Base-by-base conservation (phyloP, 2,797 vertebrate genomes). In the Apogon hyalosoma region DNA sequence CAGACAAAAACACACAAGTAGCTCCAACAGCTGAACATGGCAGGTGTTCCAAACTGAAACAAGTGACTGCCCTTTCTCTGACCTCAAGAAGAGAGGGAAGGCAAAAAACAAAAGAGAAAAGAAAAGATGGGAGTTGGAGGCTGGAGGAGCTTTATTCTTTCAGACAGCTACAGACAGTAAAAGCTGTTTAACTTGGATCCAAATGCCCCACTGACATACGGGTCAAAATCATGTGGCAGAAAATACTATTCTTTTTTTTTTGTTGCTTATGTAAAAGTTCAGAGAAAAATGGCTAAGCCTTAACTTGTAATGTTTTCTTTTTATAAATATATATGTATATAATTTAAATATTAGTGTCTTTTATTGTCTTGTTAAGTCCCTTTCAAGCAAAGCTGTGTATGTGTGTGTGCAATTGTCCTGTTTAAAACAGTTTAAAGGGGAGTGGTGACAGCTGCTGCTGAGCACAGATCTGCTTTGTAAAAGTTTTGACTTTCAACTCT, bases 81-180 rank as follows among this genome's bases (percentile, higher is more conserved):
- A 87, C 86, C 86, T 77, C 52, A 3, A 39, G 13, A 52, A 11
- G 4, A 68, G 49, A 59, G 7, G 6, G 43, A 16, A 28, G 36
- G 13, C 4, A 12, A 8, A 43, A 39, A 41, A 51, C 54, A 49
- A 66, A 19, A 58, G 61, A n/a, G 53, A 56, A 60, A 53, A 51
- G 36, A 57, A 11, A 64, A 7, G 50, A 51, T 40, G 56, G 41
- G 14, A 28, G 18, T 21, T 52, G 31, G 18, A 13, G 47, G 45
- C 51, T 63, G 58, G n/a, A 62, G 43, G 18, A 52, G 6, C 36
- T 79, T 79, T 63, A 45, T 79, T 33, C 58, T 66, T 7, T 38
- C 49, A 28, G 80, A 87, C 77, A 81, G 59, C 46, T 58, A 38
- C 74, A 79, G 73, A 81, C 80, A 82, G 80, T 71, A 71, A 86